Base-by-base conservation (phyloP, 1,140 invertebrate species). In the Colletes latitarsis region DNA sequence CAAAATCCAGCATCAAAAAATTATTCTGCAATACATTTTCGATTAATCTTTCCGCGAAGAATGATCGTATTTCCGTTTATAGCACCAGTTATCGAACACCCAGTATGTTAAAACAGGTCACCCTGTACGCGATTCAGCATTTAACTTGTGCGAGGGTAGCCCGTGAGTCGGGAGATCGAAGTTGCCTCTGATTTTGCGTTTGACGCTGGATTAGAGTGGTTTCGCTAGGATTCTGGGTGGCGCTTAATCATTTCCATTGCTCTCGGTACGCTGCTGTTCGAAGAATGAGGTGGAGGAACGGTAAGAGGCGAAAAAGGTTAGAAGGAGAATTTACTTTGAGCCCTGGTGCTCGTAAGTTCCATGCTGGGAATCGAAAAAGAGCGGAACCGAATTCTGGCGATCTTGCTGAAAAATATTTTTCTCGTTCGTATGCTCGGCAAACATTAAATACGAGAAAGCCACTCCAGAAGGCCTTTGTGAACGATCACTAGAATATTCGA, bases 141-240 rank as follows among this genome's bases (percentile, higher is more conserved):
- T 76, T 67, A 67, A 41, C 15, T 30, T 9, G 52, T 15, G 19
- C 14, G 14, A 53, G 14, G 19, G 46, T 53, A 30, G 52, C 58
- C 81, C 86, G 77, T 77, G 71, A 83, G 84, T 84, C 86, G 81
- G 83, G 81, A 71, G 62, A 39, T 53, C 53, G 63, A 79, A 87
- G 82, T 87, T 83, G 83, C 89, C 86, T 81, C 82, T 87, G 86
- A 91, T 90, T 83, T 90, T 86, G 84, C 87, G 84, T 91, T 91
- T 89, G 88, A 86, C 83, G 83, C 82, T 77, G 88, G 88, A 92
- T 92, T 90, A 90, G 82, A 88, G 83, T 80, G 88, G 85, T 88
- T 92, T 91, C 82, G 71, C 85, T 72, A 79, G 88, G 84, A 91
- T 90, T 89, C 88, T 82, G 86, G 77, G 43, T 87, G 78, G 81